Percentiles rank a stretch among this genome's conserved stretches.
Evolutionary conservation across 1,140 invertebrate species (phyloP).

Genomic region (Zaprionus ghesquierei): DNA sequence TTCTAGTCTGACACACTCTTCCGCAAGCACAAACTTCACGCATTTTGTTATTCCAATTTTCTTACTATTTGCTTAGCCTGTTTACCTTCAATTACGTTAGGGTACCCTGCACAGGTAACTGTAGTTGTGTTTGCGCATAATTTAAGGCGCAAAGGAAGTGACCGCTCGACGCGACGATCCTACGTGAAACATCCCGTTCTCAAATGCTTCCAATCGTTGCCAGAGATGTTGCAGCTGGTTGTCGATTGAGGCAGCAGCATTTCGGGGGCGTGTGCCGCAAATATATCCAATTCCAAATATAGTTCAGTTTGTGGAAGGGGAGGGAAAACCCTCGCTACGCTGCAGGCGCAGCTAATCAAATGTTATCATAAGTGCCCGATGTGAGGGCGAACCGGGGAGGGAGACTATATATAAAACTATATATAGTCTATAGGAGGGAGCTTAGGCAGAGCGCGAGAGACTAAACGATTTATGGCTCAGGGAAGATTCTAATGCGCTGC

Average conservation of each 20-base stretch:
- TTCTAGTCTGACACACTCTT: background rate
- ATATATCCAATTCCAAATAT: slow-evolving; percentile 60
- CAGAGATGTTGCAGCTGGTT: slow-evolving; percentile 31
- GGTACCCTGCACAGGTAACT: slow-evolving; percentile 1
- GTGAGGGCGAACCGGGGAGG: background rate
- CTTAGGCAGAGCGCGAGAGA: background rate
- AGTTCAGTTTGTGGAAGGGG: slow-evolving; percentile 1
- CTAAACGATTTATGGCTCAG: slow-evolving; percentile 70
- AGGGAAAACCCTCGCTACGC: background rate
- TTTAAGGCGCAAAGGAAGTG: slow-evolving; percentile 48
- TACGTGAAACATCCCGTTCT: background rate
- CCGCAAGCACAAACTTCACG: background rate
- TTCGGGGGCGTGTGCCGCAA: slow-evolving; percentile 52
- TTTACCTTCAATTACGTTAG: slow-evolving; percentile 70
- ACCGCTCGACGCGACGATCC: slow-evolving; percentile 33
- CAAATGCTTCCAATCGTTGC: background rate
- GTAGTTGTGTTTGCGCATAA: slow-evolving; percentile 54
- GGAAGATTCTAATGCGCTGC: background rate
- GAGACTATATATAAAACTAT: slow-evolving; percentile 18
- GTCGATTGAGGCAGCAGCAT: background rate
- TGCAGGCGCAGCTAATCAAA: slow-evolving; percentile 40
- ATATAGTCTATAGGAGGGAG: slow-evolving; percentile 8
- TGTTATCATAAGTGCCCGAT: slow-evolving; percentile 41
- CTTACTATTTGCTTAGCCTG: slow-evolving; percentile 61
- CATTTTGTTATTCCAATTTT: slow-evolving; percentile 10